These are phyloP conservation scores for Mnemiopsis leidyi DNA, from an alignment of 37 sponge, comb jelly and placozoan species.

Conservation along the genomic window DNA sequence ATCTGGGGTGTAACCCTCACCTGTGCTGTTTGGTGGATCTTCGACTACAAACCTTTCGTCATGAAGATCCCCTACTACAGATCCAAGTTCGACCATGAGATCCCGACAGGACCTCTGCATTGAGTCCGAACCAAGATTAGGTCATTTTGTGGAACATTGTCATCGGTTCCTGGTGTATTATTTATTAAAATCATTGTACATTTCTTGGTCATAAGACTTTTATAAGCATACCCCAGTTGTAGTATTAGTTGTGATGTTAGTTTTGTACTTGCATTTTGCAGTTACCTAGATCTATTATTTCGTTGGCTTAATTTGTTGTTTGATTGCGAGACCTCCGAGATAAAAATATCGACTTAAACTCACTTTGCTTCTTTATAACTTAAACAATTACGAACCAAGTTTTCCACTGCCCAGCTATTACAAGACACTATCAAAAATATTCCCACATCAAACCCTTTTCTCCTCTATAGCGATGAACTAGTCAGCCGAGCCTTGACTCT, in stretches of 20 bases:
- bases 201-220: background rate
- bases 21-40: background rate
- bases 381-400: too few relatives aligned
- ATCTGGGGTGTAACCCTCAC: slow-evolving; percentile 43
- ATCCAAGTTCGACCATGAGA: slow-evolving; percentile 55
- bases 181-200: background rate
- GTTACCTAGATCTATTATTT: too few relatives aligned
- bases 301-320: too few relatives aligned
- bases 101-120: slow-evolving; percentile 59
- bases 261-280: background rate
- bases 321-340: too few relatives aligned
- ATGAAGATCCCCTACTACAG: slow-evolving; percentile 48
- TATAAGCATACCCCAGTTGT: background rate
- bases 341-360: too few relatives aligned
- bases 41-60: slow-evolving; percentile 20
- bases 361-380: too few relatives aligned
- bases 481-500: background rate
- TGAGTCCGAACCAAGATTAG: background rate
- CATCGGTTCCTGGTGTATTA: background rate
- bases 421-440: too few relatives aligned
- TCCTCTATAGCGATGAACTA: background rate
- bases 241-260: background rate
- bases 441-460: background rate
- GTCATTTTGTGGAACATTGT: background rate
- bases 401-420: too few relatives aligned